Conservation (phyloP, 2,888 invertebrate species). For the Tetragnatha montana region DNA sequence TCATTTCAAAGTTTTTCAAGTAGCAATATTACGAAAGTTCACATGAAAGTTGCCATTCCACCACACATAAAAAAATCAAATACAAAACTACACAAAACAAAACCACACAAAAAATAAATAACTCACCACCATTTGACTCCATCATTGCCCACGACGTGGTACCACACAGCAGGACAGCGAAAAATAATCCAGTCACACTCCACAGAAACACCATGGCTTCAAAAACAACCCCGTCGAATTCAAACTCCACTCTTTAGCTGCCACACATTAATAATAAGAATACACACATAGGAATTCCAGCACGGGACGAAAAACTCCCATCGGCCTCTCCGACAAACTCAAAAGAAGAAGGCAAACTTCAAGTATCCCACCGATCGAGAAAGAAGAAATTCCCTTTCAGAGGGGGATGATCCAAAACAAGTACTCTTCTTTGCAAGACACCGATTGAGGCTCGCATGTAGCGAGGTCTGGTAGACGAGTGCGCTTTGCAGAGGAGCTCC, state of each 20-base stretch:
- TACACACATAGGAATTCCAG: conserved; percentile 27
- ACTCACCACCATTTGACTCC: conserved; percentile 54
- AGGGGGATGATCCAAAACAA: conserved; percentile 18
- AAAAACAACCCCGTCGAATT: not conserved
- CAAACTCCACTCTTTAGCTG: conserved; percentile 32
- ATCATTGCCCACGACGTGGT: conserved; percentile 46
- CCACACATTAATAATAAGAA: conserved; percentile 42
- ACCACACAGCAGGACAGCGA: conserved; percentile 25
- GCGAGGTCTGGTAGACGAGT: conserved; percentile 35
- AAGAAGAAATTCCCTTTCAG: conserved; percentile 11
- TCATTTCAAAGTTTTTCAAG: too few relatives aligned
- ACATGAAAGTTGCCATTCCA: too few relatives aligned
- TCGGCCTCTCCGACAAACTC: not conserved
- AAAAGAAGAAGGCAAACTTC: not conserved
- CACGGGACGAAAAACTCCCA: not conserved
- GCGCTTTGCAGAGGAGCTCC: conserved; percentile 36
- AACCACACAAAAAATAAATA: not conserved
- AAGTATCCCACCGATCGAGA: not conserved
- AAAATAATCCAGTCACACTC: conserved; percentile 53
- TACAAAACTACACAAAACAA: not conserved
- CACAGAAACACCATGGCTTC: conserved; percentile 34
- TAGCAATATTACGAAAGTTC: too few relatives aligned
- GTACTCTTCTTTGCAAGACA: not conserved
- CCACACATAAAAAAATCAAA: too few relatives aligned
- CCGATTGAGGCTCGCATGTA: not conserved